Conservation (phyloP, 2,113 vertebrate genomes). For the Stomatorhinus ivindoensis region DNA sequence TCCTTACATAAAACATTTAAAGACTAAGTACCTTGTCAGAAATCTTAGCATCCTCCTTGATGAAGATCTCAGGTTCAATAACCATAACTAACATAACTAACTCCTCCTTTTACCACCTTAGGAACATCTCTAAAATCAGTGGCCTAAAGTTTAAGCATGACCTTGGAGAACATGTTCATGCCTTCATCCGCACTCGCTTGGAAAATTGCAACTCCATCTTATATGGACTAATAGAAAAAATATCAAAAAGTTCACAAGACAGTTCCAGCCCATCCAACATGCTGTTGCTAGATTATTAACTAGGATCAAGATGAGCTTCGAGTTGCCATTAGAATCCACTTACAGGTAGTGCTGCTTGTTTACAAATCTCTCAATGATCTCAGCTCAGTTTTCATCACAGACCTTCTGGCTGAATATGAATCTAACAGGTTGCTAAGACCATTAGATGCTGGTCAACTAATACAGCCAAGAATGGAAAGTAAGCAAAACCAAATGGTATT, state of each 20-base stretch:
- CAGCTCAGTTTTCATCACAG: neutral
- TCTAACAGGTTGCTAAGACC: neutral
- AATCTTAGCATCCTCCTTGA: neutral
- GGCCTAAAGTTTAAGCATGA: neutral
- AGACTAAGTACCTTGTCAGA: neutral
- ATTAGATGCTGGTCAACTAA: neutral
- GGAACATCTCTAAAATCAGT: neutral
- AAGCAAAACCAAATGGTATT: neutral
- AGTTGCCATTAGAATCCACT: neutral
- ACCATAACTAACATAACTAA: neutral
- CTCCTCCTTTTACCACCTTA: neutral
- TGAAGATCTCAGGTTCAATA: neutral
- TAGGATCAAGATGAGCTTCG: neutral
- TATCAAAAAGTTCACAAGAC: neutral
- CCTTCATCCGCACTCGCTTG: neutral
- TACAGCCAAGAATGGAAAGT: neutral
- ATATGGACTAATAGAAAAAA: too few relatives aligned
- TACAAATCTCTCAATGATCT: neutral
- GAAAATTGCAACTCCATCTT: neutral
- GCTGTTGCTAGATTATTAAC: neutral
- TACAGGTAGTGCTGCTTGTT: neutral
- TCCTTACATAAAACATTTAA: neutral
- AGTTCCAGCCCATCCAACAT: neutral
- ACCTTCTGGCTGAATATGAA: neutral
- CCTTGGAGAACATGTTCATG: neutral